Base-by-base conservation (phyloP, 2,797 vertebrate genomes). In the Danio jaintianensis region DNA sequence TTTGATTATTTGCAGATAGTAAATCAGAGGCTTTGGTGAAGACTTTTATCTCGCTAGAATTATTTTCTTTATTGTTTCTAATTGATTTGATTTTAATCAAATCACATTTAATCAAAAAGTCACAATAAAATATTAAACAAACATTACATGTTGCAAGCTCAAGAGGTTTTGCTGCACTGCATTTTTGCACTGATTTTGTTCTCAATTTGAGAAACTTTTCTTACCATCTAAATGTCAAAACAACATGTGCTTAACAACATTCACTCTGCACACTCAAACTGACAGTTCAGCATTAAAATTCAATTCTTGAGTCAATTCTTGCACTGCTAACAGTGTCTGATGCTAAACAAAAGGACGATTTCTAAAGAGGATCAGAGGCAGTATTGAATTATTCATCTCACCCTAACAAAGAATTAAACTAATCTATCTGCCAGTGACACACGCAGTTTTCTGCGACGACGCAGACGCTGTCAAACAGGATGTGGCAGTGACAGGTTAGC, bases 361-460 rank as follows among this genome's bases (percentile, higher is more conserved):
- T 73, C 70, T 56, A 55, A 81, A 75, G 56, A 18, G 42, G 50
- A 66, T 70, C 4, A 47, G 71, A 66, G 71, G 50, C 10, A 1
- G 56, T 64, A 18, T 62, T 89, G 80, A 85, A 86, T 85, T 77
- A 87, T 89, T 86, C 78, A 87, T 86, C 36, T 56, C 58, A 53
- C 64, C 78, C 68, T 81, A 81, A 87, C 82, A 56, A 84, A 66
- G 59, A 77, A 83, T 85, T 76, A 86, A 83, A 71, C 79, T 77
- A 81, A 84, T 82, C 66, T 81, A 71, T 84, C 70, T 47, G 79
- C 81, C 45, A 52, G 38, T 81, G 75, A 79, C 59, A 82, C 69
- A 53, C 5, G 18, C 69, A 55, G 74, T 81, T 58, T 48, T 76
- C 61, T n/a, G 64, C 16, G 47, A 74, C 38, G 69, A 78, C 42